Conservation (phyloP, 2,113 vertebrate genomes). For the Cinclus cinclus region DNA sequence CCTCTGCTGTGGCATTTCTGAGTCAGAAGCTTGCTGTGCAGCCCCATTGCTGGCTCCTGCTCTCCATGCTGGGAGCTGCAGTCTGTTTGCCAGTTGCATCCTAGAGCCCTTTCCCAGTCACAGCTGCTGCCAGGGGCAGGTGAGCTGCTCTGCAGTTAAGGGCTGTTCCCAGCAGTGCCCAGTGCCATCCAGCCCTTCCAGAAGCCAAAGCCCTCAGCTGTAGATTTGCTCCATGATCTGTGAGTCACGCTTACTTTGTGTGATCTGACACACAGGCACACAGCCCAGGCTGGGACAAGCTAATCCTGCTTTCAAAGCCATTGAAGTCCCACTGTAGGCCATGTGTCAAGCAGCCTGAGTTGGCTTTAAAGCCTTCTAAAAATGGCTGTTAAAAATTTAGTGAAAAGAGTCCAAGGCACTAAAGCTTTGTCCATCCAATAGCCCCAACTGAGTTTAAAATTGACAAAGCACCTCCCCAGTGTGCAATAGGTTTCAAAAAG, state of each 20-base stretch:
- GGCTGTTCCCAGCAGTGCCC: not conserved
- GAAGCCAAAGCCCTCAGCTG: not conserved
- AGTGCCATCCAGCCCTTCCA: not conserved
- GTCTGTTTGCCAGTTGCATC: not conserved
- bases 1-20: not conserved
- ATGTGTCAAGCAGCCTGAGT: not conserved
- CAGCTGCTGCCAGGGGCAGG: not conserved
- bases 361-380: not conserved
- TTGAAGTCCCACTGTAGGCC: not conserved
- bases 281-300: not conserved
- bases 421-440: not conserved
- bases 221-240: not conserved
- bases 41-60: not conserved
- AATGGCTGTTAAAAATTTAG: not conserved
- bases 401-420: not conserved
- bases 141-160: not conserved
- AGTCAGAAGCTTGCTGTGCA: not conserved
- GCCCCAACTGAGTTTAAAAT: not conserved
- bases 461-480: not conserved
- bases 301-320: not conserved
- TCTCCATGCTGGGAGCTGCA: not conserved
- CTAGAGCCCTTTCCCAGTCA: not conserved
- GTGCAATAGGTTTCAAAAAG: not conserved
- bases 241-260: not conserved
- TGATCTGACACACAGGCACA: rapidly evolving